These are phyloP conservation scores for Ptiloglossa arizonensis DNA, from an alignment of 1,140 invertebrate genomes.

Conservation along the genomic window DNA sequence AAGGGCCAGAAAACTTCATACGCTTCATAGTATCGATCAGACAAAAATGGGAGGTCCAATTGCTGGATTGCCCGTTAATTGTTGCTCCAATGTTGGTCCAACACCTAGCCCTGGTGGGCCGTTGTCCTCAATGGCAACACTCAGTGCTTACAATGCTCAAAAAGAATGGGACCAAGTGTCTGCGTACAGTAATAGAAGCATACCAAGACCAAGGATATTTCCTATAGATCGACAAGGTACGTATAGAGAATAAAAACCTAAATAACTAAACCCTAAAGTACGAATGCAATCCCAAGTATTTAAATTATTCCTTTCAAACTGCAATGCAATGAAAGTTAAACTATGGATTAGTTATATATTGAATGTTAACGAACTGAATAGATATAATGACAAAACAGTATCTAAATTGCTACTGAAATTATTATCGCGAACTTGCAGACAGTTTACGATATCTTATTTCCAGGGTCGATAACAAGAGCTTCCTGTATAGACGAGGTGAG, in stretches of 20 bases:
- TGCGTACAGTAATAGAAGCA: constrained; percentile 93
- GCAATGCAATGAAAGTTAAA: too few relatives aligned
- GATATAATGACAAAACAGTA: too few relatives aligned
- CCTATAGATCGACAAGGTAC: constrained; percentile 86
- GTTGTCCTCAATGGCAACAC: constrained; percentile 90
- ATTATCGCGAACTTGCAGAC: neutral
- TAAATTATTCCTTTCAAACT: too few relatives aligned
- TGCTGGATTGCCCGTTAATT: constrained; percentile 87
- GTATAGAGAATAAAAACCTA: neutral
- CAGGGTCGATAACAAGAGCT: constrained; percentile 84
- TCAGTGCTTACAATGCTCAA: constrained; percentile 90
- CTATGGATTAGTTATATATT: too few relatives aligned
- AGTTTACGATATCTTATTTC: neutral
- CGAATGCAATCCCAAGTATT: too few relatives aligned
- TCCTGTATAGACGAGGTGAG: constrained; percentile 86
- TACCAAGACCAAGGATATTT: constrained; percentile 92
- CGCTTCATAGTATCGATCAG: constrained; percentile 85
- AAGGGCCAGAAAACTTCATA: constrained; percentile 88
- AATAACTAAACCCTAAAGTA: neutral
- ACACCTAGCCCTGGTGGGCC: constrained; percentile 89
- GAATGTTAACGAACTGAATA: too few relatives aligned
- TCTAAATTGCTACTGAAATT: too few relatives aligned
- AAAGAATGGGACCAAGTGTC: constrained; percentile 97
- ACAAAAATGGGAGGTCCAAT: constrained; percentile 87
- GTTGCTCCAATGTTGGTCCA: constrained; percentile 87